These are phyloP conservation scores for Melitaea cinxia DNA, from an alignment of 1,140 invertebrate species.

Conservation along the genomic window DNA sequence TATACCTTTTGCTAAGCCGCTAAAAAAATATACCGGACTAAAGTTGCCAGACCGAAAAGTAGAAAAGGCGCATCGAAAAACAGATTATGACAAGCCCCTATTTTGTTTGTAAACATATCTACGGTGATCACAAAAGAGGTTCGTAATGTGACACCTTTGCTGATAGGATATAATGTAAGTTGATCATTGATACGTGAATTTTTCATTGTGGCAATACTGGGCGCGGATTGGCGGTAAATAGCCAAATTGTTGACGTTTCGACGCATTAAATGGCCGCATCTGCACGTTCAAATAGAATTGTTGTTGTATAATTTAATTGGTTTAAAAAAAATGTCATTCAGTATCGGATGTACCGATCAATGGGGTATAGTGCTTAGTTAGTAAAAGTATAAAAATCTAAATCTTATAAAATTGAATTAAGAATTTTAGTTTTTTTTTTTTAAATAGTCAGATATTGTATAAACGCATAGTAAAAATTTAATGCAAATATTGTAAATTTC, in stretches of 20 bases:
- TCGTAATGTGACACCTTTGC: conserved; percentile 76
- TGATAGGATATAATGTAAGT: conserved; percentile 67
- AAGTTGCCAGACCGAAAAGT: conserved; percentile 69
- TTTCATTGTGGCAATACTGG: conserved; percentile 56
- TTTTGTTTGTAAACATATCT: conserved; percentile 80
- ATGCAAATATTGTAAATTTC: no score
- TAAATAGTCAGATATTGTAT: no score
- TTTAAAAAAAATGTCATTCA: conserved; percentile 43
- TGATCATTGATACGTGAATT: conserved; percentile 69
- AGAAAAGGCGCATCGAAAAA: conserved; percentile 72
- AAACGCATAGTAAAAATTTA: no score
- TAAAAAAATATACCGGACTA: conserved; percentile 66
- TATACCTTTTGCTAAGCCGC: conserved; percentile 65
- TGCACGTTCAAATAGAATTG: conserved; percentile 49
- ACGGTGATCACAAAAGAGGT: conserved; percentile 53
- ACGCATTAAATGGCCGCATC: conserved; percentile 55
- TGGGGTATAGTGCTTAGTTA: conserved; percentile 25
- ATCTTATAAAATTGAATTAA: not conserved
- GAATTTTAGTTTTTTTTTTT: not conserved
- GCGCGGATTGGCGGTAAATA: conserved; percentile 58
- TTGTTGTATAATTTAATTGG: conserved; percentile 59
- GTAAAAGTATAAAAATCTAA: not conserved
- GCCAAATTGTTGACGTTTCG: conserved; percentile 75
- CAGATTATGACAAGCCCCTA: conserved; percentile 79
- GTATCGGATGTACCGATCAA: conserved; percentile 52